Evolutionary conservation across 2,888 invertebrate genomes (phyloP), one percentile per base, ranked within the genome.

Genomic region (Philonicus albiceps): DNA sequence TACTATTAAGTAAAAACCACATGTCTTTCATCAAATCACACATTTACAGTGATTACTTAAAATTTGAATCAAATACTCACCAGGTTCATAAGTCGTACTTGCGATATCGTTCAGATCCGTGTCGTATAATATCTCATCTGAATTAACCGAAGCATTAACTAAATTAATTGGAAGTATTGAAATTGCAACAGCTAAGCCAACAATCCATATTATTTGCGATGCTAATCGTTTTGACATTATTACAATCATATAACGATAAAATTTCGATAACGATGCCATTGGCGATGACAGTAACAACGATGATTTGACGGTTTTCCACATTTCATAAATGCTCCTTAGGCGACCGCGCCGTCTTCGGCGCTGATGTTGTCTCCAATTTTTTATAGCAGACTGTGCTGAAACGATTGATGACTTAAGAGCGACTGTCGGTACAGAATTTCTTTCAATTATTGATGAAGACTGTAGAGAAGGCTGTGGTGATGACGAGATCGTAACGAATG

Each of bases 321-420:
- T 80, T 43, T 80, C 80, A 49, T 80, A 78, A 40, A 86, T 31
- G 37, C 27, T 78, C 90, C 92, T 92, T 92, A 92, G 92, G 31
- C 92, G 91, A 22, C 92, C 92, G 87, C 92, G 91, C 86, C 92
- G 89, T n/a, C 92, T 90, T 86, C 91, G 91, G 88, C 91, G 91
- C 30, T 78, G 40, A 13, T 80, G 80, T 27, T 78, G 31, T 72
- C 80, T 78, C n/a, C 86, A 80, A 86, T 86, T 86, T 78, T 27
- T 53, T 22, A 78, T 86, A 13, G 37, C 76, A 6, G 37, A 83
- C 7, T 83, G 74, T 55, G 53, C 37, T 83, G 72, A 83, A 34
- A 81, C 53, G 34, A 40, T 37, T 53, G 49, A 73, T 83, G 74
- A 16, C 37, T 49, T 83, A 43, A 55, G 22, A 40, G 37, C 40